A percentile compares a stretch with the other conserved stretches of the same genome.
phyloP scores from a whole-genome alignment of 2,113 vertebrate species.

The Megaceryle maxima region DNA sequence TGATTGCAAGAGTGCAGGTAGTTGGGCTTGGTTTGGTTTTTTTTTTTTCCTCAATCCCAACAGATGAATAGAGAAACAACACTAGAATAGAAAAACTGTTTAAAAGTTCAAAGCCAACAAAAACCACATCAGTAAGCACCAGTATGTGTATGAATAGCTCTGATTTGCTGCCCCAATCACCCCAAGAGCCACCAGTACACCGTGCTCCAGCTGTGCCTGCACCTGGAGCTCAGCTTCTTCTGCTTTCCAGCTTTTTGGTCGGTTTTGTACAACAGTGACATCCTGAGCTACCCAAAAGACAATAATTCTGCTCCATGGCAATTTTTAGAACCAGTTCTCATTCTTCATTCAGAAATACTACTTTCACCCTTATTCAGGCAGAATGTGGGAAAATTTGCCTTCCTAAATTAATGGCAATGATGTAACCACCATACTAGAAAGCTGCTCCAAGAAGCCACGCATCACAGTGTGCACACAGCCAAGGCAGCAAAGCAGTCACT shows the following conservation, averaged over 20 bases:
- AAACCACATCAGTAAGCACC: background rate
- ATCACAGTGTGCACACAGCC: rapidly evolving
- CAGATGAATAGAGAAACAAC: background rate
- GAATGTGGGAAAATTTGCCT: background rate
- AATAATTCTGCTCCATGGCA: background rate
- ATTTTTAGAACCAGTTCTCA: background rate
- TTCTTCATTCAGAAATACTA: background rate
- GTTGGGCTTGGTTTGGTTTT: background rate
- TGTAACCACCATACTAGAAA: background rate
- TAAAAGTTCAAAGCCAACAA: background rate
- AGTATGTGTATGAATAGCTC: background rate
- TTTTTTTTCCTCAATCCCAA: rapidly evolving
- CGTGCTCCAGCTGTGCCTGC: background rate
- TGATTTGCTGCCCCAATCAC: background rate
- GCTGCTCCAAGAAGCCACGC: background rate
- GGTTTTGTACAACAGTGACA: background rate
- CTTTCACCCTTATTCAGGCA: background rate
- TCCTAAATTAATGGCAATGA: background rate
- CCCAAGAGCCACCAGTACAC: background rate
- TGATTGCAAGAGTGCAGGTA: background rate
- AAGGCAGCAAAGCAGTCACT: background rate
- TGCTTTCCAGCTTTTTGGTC: background rate
- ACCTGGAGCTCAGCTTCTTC: background rate
- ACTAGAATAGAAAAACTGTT: background rate
- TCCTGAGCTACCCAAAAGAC: background rate